Base-by-base conservation (phyloP, 64 coral and sea anemone genomes). In the Montipora capricornis region DNA sequence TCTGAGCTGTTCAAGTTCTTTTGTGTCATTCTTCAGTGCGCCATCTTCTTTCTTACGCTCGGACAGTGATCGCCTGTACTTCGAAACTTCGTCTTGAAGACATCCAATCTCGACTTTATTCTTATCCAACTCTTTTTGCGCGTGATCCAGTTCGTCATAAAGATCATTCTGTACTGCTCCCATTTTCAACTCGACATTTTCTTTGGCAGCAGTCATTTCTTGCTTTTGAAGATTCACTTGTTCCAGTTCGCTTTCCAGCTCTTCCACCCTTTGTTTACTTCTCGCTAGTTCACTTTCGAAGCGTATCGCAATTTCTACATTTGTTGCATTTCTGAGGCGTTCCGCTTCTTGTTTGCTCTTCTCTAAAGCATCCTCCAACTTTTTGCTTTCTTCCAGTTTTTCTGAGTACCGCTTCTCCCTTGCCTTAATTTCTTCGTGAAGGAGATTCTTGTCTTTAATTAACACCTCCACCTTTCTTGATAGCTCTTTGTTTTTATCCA, bases 1-100 rank as follows among this genome's bases (percentile, higher is more conserved):
- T 44, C 74, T 73, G 13, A 89, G 60, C 51, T 79, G 87, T 12
- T 84, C 69, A 16, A 94, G 48, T 70, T 92, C 73, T 77, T 78
- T 45, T 5, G 84, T 10, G 5, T 86, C 81, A 44, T 48, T 92
- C 45, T 59, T 74, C 52, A 75, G 68, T 66, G 17, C 26, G 6
- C 12, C 75, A 29, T 26, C 71, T 17, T 48, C 13, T 47, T 67
- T 75, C 85, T 55, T 73, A 61, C 6, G 59, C 26, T 84, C 81
- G 16, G 6, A 47, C 19, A 14, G 37, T 5, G 46, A 70, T 71
- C 14, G 26, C 46, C 71, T 86, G 29, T 50, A 86, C 64, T 86
- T 46, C 3, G 19, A 6, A 47, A 86, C 19, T 73, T 86, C 62
- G 5, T 86, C 66, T 73, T 86, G 62, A 50, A 86, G 82, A 71